Conservation (phyloP, 2,113 vertebrate genomes). For the Hydropotes inermis region DNA sequence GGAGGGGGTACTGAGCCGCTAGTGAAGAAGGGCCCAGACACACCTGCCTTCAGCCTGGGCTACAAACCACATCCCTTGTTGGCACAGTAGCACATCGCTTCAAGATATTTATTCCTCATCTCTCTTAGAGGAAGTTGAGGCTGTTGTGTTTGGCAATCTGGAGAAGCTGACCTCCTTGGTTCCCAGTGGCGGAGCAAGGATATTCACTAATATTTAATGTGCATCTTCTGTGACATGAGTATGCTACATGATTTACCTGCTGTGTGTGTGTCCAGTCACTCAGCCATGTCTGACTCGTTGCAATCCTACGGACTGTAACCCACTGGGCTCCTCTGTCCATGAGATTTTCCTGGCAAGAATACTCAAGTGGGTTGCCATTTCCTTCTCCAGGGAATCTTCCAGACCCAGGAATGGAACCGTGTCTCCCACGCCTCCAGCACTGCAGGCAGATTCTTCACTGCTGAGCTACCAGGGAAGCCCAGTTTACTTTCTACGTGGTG, state of each 20-base stretch:
- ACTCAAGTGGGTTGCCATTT: neutral
- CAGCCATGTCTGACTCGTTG: neutral
- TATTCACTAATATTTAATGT: neutral
- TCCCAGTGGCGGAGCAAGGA: neutral
- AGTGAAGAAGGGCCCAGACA: neutral
- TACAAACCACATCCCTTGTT: fast-evolving
- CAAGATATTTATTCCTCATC: too few relatives aligned
- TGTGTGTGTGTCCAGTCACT: neutral
- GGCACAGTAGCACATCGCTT: neutral
- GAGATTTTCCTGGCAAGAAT: neutral
- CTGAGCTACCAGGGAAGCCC: neutral
- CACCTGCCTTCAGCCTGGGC: neutral
- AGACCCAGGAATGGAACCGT: neutral
- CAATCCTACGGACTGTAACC: neutral
- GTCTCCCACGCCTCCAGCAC: neutral
- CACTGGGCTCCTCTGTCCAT: neutral
- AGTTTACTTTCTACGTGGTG: neutral
- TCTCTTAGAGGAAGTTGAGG: neutral
- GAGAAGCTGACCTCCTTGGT: neutral
- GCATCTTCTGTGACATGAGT: neutral
- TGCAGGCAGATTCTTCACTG: neutral
- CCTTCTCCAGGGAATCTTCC: neutral
- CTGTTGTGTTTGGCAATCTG: neutral
- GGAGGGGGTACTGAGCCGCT: fast-evolving
- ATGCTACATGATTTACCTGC: neutral